Conservation (phyloP, 2,797 vertebrate genomes). For the Fistularia tabacaria region DNA sequence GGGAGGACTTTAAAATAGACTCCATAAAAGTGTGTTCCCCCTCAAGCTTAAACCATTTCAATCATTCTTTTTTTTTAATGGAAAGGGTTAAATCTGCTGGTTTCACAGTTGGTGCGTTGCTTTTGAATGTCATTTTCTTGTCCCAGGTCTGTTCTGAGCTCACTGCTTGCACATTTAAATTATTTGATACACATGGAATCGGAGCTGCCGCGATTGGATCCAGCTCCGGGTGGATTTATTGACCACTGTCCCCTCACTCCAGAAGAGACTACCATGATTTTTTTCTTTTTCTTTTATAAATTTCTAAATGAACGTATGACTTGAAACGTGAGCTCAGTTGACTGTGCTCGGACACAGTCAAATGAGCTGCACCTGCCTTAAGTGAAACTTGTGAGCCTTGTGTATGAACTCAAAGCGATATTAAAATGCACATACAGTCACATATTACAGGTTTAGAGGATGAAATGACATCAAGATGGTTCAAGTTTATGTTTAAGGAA, state of each 20-base stretch:
- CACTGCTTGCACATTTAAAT: conserved; percentile 63
- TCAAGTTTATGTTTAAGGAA: too few species aligned
- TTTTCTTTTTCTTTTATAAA: conserved; percentile 25
- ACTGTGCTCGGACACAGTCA: conserved; percentile 22
- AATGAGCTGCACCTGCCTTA: conserved; percentile 63
- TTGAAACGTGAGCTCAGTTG: conserved; percentile 58
- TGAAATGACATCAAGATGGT: conserved; percentile 12
- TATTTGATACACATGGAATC: conserved; percentile 24
- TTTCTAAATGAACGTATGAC: conserved; percentile 61
- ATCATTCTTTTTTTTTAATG: conserved; percentile 22
- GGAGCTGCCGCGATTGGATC: conserved; percentile 37
- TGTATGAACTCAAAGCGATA: conserved; percentile 50
- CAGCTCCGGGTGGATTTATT: conserved; percentile 13
- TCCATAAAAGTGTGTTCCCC: conserved; percentile 33
- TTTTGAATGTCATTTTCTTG: conserved; percentile 63
- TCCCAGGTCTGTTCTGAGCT: conserved; percentile 50
- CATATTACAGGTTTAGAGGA: conserved; percentile 12
- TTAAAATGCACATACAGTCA: conserved; percentile 54
- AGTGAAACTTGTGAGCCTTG: conserved; percentile 61
- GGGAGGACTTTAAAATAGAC: conserved; percentile 42
- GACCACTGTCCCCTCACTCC: conserved; percentile 55
- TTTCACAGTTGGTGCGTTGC: conserved; percentile 34
- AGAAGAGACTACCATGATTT: conserved; percentile 39
- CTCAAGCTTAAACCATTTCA: conserved; percentile 36
- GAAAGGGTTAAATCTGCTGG: conserved; percentile 41